Base-by-base conservation (phyloP, 2,113 vertebrate species). In the Nestor notabilis region DNA sequence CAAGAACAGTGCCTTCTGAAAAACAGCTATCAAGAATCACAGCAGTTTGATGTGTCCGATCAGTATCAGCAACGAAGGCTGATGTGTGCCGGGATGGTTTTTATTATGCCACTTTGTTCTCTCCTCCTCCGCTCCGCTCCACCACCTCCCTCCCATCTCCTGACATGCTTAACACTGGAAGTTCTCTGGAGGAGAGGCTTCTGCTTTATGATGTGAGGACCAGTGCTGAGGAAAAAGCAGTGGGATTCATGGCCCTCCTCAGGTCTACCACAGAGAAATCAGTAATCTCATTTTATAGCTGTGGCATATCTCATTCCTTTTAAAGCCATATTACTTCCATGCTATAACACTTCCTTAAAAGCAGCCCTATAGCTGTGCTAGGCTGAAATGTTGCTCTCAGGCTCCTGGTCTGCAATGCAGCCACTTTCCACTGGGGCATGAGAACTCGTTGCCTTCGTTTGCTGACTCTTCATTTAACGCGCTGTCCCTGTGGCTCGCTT, bases 381-480 rank as follows among this genome's bases (percentile, higher is more conserved):
- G 69, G 87, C 80, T 61, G 86, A 61, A 72, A 7, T 46, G 9
- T 0, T 71, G 94, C 52, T 71, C 66, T 61, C 2, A 3, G 39
- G 61, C 74, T 94, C 49, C 78, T 28, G 37, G 3, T 72, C 75
- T 88, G 80, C 72, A 68, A 37, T 28, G 10, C 53, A 90, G 76
- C 19, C 50, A 17, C 82, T 39, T 85, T 24, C 90, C 60, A 47
- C 16, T 16, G 31, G 64, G 87, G 65, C 80, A 89, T 4, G 1
- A 61, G 60, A 83, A n/a, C 47, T 60, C 16, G 1, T 17, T 86
- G 64, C 79, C 75, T 52, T 93, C 15, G 0, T 79, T 87, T 71
- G 94, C 86, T 93, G 92, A 96, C 88, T 95, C 96, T 82, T 78
- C 89, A 84, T 91, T 87, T 93, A 96, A 82, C 52, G 43, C 2